A percentile compares a stretch with the other conserved stretches of the same genome.
phyloP scores from a whole-genome alignment of 2,888 invertebrate genomes.

The Caenorhabditis virilis region DNA sequence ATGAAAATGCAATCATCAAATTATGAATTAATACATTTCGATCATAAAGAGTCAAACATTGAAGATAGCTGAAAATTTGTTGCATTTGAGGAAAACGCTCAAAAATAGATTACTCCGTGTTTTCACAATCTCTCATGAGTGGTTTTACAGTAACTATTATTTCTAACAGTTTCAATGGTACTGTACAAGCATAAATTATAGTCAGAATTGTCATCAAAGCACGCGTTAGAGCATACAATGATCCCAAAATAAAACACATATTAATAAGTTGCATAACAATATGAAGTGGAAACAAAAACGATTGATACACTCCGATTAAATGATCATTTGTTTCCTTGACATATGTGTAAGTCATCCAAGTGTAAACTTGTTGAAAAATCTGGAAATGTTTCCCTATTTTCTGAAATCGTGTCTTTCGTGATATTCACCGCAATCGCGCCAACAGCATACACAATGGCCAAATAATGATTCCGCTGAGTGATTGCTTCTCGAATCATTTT shows the following conservation, averaged over 20 bases:
- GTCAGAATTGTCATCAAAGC: neutral
- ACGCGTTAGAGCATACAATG: neutral
- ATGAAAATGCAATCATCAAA: neutral
- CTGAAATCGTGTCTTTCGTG: no score
- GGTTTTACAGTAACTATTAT: no score
- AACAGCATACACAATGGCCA: neutral
- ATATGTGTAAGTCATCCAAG: neutral
- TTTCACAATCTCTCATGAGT: no score
- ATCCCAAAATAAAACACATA: neutral
- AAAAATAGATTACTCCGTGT: neutral
- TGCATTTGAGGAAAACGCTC: neutral
- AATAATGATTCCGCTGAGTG: neutral
- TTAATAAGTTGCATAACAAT: neutral
- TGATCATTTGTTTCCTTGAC: neutral
- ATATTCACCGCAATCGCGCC: neutral
- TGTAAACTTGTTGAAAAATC: neutral
- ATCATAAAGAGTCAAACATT: neutral
- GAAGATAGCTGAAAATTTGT: neutral
- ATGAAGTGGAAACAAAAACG: neutral
- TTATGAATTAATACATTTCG: neutral
- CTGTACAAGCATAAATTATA: neutral
- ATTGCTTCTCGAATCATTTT: neutral
- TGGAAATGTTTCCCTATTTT: neutral
- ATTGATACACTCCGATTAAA: neutral
- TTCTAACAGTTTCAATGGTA: no score